phyloP scores from a whole-genome alignment of 2,888 invertebrate species.

The Portevinia maculata region DNA sequence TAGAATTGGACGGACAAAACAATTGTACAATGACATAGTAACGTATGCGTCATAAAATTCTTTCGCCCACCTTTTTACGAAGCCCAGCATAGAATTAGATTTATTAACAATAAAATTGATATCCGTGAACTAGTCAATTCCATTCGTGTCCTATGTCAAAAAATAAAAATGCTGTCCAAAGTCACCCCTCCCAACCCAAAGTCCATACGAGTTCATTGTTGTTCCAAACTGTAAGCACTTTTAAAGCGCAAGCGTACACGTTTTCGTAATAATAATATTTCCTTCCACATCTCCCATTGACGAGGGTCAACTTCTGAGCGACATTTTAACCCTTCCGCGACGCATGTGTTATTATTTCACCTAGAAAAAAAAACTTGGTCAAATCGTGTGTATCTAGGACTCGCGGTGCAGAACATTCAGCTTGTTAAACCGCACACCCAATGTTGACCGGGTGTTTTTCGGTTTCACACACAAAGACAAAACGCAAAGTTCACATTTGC shows the following conservation, averaged over 20 bases:
- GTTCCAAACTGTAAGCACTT: no score
- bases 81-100: no score
- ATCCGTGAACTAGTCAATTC: no score
- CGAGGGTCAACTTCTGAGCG: conserved; percentile 26
- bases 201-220: no score
- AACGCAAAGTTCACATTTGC: conserved; percentile 30
- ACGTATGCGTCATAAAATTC: no score
- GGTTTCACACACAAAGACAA: conserved; percentile 3
- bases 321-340: conserved; percentile 34
- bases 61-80: no score
- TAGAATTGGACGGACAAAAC: no score
- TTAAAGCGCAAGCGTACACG: background rate
- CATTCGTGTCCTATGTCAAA: no score
- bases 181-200: no score
- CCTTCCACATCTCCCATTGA: background rate
- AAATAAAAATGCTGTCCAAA: no score
- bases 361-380: conserved; percentile 31
- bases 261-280: background rate
- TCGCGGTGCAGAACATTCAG: conserved; percentile 8
- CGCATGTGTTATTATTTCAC: conserved; percentile 22
- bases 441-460: conserved; percentile 50
- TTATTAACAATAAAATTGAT: no score
- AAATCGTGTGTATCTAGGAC: conserved; percentile 44
- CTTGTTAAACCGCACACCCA: conserved; percentile 35
- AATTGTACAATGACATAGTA: no score